Evolutionary conservation across 2,888 invertebrate species (phyloP).

Genomic region (Plebejus argus): DNA sequence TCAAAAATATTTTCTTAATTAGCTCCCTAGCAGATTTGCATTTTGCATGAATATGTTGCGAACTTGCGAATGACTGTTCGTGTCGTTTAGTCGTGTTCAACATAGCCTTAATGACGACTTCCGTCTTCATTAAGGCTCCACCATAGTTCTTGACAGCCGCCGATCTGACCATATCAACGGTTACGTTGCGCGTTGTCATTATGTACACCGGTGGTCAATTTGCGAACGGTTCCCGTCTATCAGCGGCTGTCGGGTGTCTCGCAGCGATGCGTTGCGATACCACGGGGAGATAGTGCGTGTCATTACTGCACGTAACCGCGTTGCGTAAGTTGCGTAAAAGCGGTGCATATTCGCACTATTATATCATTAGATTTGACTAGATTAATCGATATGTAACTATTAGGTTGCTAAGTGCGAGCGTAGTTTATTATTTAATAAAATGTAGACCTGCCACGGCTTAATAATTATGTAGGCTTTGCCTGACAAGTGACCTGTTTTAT

Average conservation of each 20-base stretch:
- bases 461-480: conserved; percentile 18
- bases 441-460: conserved; percentile 25
- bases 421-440: conserved; percentile 25
- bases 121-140: conserved; percentile 6
- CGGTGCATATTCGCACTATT: conserved; percentile 54
- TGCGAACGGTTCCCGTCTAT: conserved; percentile 51
- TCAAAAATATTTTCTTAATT: neutral
- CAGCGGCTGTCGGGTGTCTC: conserved; percentile 62
- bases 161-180: neutral
- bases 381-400: conserved; percentile 40
- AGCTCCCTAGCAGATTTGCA: neutral
- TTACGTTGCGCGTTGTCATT: conserved; percentile 34
- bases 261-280: conserved; percentile 68
- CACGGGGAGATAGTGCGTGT: conserved; percentile 70
- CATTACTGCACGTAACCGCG: conserved; percentile 58
- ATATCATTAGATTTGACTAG: conserved; percentile 56
- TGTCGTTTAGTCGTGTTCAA: conserved; percentile 9
- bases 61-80: neutral
- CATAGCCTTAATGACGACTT: neutral
- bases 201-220: conserved; percentile 32
- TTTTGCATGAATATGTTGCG: neutral
- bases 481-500: conserved; percentile 13
- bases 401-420: conserved; percentile 27
- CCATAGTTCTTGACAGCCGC: conserved; percentile 6
- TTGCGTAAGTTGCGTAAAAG: conserved; percentile 61